phyloP scores from a whole-genome alignment of 37 sponge, comb jelly and placozoan species.

The Spongia lamella region DNA sequence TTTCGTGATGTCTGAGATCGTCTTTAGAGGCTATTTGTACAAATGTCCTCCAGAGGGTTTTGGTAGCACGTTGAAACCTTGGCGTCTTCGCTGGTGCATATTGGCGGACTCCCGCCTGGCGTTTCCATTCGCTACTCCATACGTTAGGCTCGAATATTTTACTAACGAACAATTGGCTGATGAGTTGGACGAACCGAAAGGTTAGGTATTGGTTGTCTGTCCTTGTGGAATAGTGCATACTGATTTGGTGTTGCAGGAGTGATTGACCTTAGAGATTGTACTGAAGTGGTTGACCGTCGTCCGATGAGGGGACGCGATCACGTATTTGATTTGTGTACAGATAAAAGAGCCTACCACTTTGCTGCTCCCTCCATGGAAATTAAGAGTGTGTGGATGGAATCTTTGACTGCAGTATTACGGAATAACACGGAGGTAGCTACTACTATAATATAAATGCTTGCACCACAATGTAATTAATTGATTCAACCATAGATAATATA shows the following conservation, averaged over 20 bases:
- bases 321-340: constrained; percentile 68
- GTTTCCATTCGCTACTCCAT: constrained; percentile 65
- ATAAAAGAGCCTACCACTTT: constrained; percentile 62
- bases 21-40: constrained; percentile 66
- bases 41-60: constrained; percentile 64
- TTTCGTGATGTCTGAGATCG: constrained; percentile 19
- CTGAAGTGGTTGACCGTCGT: constrained; percentile 22
- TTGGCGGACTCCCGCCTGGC: constrained; percentile 60
- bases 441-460: too few relatives aligned
- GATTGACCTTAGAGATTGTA: constrained; percentile 47
- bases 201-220: not conserved
- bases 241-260: constrained; percentile 19
- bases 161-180: constrained; percentile 48
- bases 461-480: too few relatives aligned
- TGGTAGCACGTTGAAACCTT: constrained; percentile 27
- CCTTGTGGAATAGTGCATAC: too few relatives aligned
- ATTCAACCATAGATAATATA: too few relatives aligned
- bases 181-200: constrained; percentile 59
- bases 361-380: constrained; percentile 54
- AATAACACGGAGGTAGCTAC: too few relatives aligned
- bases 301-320: constrained; percentile 58
- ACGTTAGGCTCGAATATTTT: constrained; percentile 78
- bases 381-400: constrained; percentile 49
- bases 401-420: constrained; percentile 19
- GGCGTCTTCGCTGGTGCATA: constrained; percentile 71